phyloP scores from a whole-genome alignment of 1,140 invertebrate genomes.

The Drosophila watanabei region DNA sequence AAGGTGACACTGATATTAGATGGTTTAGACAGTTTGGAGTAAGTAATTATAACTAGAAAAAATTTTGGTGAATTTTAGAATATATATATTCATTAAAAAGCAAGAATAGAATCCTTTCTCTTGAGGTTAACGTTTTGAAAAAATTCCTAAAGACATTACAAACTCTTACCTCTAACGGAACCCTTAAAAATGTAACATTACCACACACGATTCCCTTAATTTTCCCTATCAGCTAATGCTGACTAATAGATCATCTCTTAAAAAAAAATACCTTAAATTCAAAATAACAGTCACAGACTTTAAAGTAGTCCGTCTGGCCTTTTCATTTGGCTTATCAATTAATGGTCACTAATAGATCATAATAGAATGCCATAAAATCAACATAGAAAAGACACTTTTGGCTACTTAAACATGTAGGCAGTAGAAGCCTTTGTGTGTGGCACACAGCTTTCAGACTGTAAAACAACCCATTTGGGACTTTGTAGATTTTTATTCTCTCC shows the following conservation, averaged over 20 bases:
- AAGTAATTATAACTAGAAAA: no score
- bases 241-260: conserved; percentile 27
- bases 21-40: no score
- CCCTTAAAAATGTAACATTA: background rate
- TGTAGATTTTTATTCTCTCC: conserved; percentile 42
- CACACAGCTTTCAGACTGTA: conserved; percentile 9
- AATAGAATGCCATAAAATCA: conserved; percentile 70
- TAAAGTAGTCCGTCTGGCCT: conserved; percentile 5
- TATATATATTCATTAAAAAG: no score
- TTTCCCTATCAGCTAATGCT: conserved; percentile 5
- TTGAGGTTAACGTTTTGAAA: no score
- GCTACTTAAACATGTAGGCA: conserved; percentile 57
- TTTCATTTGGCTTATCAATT: conserved; percentile 65
- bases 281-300: conserved; percentile 6
- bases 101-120: no score
- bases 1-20: conserved; percentile 4
- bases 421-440: conserved; percentile 57
- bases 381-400: conserved; percentile 47
- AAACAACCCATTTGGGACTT: conserved; percentile 13
- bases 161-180: no score
- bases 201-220: conserved; percentile 1
- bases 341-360: conserved; percentile 80
- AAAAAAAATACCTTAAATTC: background rate
- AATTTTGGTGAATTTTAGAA: no score
- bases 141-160: no score